Percentiles rank a stretch among this genome's conserved stretches.
These are phyloP conservation scores for Molorchus minor DNA, from an alignment of 2,888 invertebrate species.

Conservation along the genomic window DNA sequence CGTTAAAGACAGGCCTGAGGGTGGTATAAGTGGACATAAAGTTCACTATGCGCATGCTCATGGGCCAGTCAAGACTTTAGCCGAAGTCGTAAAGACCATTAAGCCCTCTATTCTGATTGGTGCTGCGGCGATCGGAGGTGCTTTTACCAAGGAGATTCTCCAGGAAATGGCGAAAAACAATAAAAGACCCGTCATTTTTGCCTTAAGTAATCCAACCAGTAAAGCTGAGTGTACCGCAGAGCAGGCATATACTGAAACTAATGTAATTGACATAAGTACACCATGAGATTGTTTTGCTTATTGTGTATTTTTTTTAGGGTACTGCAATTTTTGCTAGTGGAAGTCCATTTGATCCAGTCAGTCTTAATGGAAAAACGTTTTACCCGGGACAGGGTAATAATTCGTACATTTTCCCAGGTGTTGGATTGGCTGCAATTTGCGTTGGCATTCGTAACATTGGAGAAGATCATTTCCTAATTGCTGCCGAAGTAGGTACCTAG, in stretches of 20 bases:
- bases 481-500: conserved; percentile 81
- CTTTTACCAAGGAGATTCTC: conserved; percentile 91
- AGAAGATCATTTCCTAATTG: conserved; percentile 90
- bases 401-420: conserved; percentile 96
- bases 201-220: conserved; percentile 96
- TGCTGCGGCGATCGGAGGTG: conserved; percentile 92
- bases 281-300: no score
- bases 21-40: conserved; percentile 84
- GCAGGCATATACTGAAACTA: conserved; percentile 87
- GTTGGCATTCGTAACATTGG: conserved; percentile 90
- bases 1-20: conserved; percentile 85
- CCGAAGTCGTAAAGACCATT: conserved; percentile 80
- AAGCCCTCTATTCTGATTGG: conserved; percentile 94
- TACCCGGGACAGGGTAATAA: conserved; percentile 98
- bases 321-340: conserved; percentile 95
- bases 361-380: conserved; percentile 79
- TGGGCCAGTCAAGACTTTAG: conserved; percentile 78
- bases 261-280: no score
- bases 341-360: conserved; percentile 92
- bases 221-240: conserved; percentile 99
- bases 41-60: conserved; percentile 81
- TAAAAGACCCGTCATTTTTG: conserved; percentile 92
- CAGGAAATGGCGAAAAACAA: conserved; percentile 86
- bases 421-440: conserved; percentile 89
- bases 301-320: conserved; percentile 73